These are phyloP conservation scores for Leptinotarsa peninsularis DNA, from an alignment of 2,888 invertebrate genomes.

Conservation along the genomic window DNA sequence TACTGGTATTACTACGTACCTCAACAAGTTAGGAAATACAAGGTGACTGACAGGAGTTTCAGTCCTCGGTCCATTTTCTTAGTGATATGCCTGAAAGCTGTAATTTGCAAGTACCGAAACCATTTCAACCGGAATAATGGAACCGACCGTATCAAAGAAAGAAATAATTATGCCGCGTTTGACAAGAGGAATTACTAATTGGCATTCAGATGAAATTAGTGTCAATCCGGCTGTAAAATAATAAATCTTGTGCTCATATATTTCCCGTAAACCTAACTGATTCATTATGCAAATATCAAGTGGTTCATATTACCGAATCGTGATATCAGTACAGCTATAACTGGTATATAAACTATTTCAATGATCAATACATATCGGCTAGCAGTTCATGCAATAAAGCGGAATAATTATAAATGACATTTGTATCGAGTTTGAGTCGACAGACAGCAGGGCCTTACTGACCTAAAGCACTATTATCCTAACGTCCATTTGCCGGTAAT, in stretches of 20 bases:
- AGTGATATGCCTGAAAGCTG: not conserved
- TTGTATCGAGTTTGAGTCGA: not conserved
- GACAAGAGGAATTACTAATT: slow-evolving; percentile 23
- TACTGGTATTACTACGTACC: too few species aligned
- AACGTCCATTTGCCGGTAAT: slow-evolving; percentile 8
- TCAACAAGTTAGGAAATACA: too few species aligned
- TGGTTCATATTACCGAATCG: slow-evolving; percentile 13
- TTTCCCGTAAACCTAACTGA: slow-evolving; percentile 19
- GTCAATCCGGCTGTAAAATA: not conserved
- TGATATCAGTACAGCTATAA: not conserved
- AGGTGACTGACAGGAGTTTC: not conserved
- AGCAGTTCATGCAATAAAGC: slow-evolving; percentile 16
- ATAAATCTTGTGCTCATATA: slow-evolving; percentile 13
- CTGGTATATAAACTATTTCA: slow-evolving; percentile 12
- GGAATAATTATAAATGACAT: not conserved
- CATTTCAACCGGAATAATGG: not conserved
- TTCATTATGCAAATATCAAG: slow-evolving; percentile 19
- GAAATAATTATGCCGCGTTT: not conserved
- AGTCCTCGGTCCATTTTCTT: not conserved
- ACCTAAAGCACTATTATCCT: slow-evolving; percentile 7
- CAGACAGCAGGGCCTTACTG: slow-evolving; percentile 4
- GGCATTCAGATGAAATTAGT: slow-evolving; percentile 24
- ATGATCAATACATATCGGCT: slow-evolving; percentile 12
- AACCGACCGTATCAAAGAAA: not conserved
- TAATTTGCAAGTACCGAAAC: slow-evolving; percentile 2